phyloP scores from a whole-genome alignment of 2,113 vertebrate species.

The Turdus rufiventris region DNA sequence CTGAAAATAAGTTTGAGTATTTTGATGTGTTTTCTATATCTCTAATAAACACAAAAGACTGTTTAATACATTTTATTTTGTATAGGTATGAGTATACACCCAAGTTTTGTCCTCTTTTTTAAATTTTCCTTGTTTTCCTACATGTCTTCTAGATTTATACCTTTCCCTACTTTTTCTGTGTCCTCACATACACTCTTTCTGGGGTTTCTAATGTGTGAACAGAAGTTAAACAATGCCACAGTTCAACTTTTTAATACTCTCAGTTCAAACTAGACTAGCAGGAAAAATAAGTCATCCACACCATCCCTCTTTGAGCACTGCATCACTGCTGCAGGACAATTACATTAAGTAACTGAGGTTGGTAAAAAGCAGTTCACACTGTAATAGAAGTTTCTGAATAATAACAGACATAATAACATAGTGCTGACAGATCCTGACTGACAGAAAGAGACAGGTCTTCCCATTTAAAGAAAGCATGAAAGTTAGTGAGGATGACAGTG shows the following conservation, averaged over 20 bases:
- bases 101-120: neutral
- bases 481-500: neutral
- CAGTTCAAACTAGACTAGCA: neutral
- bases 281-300: neutral
- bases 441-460: conserved; percentile 8
- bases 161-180: neutral
- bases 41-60: neutral
- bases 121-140: neutral
- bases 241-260: neutral
- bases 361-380: neutral
- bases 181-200: neutral
- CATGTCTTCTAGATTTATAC: neutral
- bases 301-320: neutral
- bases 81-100: rapidly evolving
- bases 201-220: neutral
- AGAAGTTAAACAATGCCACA: neutral
- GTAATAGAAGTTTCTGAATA: conserved; percentile 16
- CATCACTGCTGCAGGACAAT: neutral
- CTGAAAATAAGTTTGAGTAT: neutral
- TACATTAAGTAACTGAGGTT: neutral
- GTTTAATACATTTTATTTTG: neutral
- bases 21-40: neutral
- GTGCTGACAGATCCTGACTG: conserved; percentile 21
- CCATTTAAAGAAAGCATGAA: conserved; percentile 36
- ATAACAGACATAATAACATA: neutral